Conservation (phyloP, 2,797 vertebrate genomes). For the Myotis vivesi region DNA sequence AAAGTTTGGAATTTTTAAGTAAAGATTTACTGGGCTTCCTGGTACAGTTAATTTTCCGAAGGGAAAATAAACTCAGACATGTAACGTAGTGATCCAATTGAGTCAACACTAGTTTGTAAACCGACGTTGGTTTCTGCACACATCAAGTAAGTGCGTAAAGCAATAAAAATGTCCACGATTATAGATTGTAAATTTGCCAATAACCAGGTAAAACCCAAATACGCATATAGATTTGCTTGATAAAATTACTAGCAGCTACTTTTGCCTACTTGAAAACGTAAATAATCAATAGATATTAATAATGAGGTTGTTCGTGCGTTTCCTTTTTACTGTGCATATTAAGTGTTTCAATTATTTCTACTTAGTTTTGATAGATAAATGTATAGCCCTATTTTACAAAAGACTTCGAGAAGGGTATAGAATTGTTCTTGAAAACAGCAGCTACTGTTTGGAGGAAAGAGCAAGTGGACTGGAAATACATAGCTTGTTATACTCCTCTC, state of each 20-base stretch:
- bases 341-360: slow-evolving; percentile 88
- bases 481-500: slow-evolving; percentile 85
- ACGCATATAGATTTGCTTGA: slow-evolving; percentile 79
- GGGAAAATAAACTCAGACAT: slow-evolving; percentile 79
- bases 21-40: slow-evolving; percentile 88
- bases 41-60: slow-evolving; percentile 86
- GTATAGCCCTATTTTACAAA: slow-evolving; percentile 81
- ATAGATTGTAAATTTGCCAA: slow-evolving; percentile 84
- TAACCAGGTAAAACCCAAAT: slow-evolving; percentile 85
- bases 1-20: slow-evolving; percentile 90
- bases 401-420: slow-evolving; percentile 79
- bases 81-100: slow-evolving; percentile 85
- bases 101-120: slow-evolving; percentile 82
- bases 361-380: slow-evolving; percentile 88
- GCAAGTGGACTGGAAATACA: slow-evolving; percentile 86
- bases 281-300: slow-evolving; percentile 89
- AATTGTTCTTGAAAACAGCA: slow-evolving; percentile 84
- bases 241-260: slow-evolving; percentile 82
- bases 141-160: slow-evolving; percentile 80
- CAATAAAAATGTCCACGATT: slow-evolving; percentile 81
- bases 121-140: slow-evolving; percentile 80
- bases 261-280: slow-evolving; percentile 84
- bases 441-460: slow-evolving; percentile 83
- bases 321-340: slow-evolving; percentile 86
- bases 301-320: slow-evolving; percentile 84